A percentile compares a stretch with the other conserved stretches of the same genome.
These are phyloP conservation scores for Napeogenes inachia DNA, from an alignment of 2,888 invertebrate genomes.

Conservation along the genomic window DNA sequence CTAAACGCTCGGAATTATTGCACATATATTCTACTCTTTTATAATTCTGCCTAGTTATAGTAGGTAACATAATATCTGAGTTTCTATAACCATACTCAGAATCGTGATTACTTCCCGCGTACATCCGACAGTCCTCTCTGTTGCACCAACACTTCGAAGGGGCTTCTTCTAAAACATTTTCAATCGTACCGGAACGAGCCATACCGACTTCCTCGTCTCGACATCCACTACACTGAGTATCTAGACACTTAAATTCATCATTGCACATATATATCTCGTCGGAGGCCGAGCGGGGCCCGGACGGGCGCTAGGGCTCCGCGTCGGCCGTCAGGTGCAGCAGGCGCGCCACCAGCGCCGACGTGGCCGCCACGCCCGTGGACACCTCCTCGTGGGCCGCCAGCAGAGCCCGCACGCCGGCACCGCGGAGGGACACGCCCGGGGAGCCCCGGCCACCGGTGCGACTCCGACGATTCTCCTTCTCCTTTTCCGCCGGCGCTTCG, in stretches of 20 bases:
- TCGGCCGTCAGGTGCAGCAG: constrained; percentile 30
- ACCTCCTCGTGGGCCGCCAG: constrained; percentile 54
- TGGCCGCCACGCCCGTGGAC: constrained; percentile 39
- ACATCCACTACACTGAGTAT: constrained; percentile 15
- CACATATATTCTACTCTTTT: background rate
- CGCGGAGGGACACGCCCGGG: constrained; percentile 34
- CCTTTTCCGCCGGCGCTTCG: constrained; percentile 18
- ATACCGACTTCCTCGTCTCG: background rate
- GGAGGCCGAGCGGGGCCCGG: constrained; percentile 9
- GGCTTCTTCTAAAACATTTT: background rate
- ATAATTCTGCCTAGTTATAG: background rate
- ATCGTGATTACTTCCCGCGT: constrained; percentile 10
- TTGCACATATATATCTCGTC: background rate
- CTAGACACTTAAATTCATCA: constrained; percentile 14
- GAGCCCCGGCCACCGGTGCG: constrained; percentile 72
- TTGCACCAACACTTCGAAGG: constrained; percentile 20
- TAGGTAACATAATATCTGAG: constrained; percentile 3
- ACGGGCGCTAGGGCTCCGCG: constrained; percentile 35
- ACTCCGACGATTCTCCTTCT: constrained; percentile 33
- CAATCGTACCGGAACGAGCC: background rate
- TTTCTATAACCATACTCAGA: constrained; percentile 13
- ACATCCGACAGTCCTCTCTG: constrained; percentile 18
- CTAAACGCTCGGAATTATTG: constrained; percentile 9
- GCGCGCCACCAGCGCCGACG: constrained; percentile 45
- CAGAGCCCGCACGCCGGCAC: constrained; percentile 54